Conservation (phyloP, 2,797 vertebrate species). For the Lithobates pipiens region DNA sequence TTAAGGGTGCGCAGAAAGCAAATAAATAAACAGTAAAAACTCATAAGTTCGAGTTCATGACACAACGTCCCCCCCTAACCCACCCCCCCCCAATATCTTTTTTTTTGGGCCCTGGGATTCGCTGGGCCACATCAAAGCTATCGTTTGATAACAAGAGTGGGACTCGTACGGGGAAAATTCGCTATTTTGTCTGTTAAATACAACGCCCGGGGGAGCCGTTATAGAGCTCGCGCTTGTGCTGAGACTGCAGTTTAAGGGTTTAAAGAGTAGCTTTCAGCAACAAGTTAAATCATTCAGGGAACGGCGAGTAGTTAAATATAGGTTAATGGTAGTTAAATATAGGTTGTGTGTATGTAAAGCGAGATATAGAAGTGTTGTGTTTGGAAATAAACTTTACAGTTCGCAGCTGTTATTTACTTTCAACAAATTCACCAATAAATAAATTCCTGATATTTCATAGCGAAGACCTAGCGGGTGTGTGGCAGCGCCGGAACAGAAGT, state of each 20-base stretch:
- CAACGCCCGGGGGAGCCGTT: neutral
- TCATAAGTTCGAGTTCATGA: constrained; percentile 65
- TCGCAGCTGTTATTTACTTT: too few species aligned
- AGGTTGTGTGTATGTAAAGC: too few species aligned
- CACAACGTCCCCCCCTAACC: neutral
- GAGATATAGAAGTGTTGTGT: neutral
- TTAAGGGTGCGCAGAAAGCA: constrained; percentile 72
- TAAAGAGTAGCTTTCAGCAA: neutral
- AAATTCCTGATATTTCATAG: too few species aligned
- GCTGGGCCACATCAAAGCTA: neutral
- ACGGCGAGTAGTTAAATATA: neutral
- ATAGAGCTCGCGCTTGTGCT: neutral
- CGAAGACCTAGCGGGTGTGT: too few species aligned
- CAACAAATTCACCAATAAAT: too few species aligned
- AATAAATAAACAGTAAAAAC: constrained; percentile 70
- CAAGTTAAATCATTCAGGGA: neutral
- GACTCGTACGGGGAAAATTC: neutral
- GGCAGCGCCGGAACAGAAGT: too few species aligned
- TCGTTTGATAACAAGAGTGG: neutral
- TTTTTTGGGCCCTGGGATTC: neutral
- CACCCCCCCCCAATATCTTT: constrained; percentile 40
- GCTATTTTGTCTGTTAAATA: neutral
- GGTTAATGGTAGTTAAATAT: too few species aligned
- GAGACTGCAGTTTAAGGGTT: neutral
- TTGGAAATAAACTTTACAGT: neutral